Percentiles rank a stretch among this genome's conserved stretches.
Evolutionary conservation across 2,797 vertebrate species (phyloP).

Genomic region (Trichosurus vulpecula): DNA sequence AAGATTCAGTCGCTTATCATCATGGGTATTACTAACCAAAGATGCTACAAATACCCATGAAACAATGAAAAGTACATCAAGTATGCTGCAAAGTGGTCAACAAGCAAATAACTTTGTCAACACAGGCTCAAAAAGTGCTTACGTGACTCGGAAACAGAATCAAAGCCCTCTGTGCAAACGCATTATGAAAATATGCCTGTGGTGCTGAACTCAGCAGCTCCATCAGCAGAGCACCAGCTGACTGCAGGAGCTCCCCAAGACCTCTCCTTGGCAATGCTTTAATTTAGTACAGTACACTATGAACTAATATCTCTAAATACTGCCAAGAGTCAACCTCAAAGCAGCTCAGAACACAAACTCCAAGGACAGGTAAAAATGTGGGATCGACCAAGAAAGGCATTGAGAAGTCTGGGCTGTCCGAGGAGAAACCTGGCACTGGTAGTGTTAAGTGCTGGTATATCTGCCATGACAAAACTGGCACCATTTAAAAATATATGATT

Average conservation of each 20-base stretch:
- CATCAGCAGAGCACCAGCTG: constrained; percentile 65
- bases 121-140: constrained; percentile 60
- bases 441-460: not conserved
- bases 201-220: constrained; percentile 69
- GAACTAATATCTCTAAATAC: constrained; percentile 32
- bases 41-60: not conserved
- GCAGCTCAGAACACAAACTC: not conserved
- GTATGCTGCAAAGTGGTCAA: not conserved
- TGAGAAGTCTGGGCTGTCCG: not conserved
- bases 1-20: not conserved
- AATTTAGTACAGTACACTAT: constrained; percentile 31
- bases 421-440: not conserved
- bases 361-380: constrained; percentile 5
- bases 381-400: constrained; percentile 7
- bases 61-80: not conserved
- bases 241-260: constrained; percentile 60
- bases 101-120: constrained; percentile 37
- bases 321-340: constrained; percentile 7
- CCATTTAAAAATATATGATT: not conserved
- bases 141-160: constrained; percentile 39
- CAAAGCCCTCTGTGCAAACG: constrained; percentile 47
- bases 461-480: not conserved
- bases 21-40: not conserved
- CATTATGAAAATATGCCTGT: constrained; percentile 62
- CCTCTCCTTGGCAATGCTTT: constrained; percentile 37